These are phyloP conservation scores for Sebastes baramenuke DNA, from an alignment of 2,797 vertebrate genomes.

Conservation along the genomic window DNA sequence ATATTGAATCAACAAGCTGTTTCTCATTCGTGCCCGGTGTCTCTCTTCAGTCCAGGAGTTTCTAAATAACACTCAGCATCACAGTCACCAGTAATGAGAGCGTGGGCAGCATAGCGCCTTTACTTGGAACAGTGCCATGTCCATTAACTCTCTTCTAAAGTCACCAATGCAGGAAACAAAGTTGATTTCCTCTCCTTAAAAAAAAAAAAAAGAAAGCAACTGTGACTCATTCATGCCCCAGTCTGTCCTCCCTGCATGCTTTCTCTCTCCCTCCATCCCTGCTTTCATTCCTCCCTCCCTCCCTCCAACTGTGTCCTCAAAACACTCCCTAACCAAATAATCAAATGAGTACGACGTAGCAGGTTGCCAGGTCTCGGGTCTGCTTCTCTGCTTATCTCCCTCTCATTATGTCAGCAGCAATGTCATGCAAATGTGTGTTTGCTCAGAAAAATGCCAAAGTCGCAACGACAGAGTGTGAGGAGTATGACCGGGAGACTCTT, in stretches of 20 bases:
- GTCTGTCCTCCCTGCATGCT: not conserved
- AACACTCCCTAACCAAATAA: constrained; percentile 37
- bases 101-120: not conserved
- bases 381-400: constrained; percentile 33
- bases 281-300: not conserved
- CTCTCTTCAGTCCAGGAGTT: not conserved
- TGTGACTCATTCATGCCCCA: constrained; percentile 47
- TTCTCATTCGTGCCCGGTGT: not conserved
- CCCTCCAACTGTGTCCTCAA: constrained; percentile 6
- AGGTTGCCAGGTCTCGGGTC: constrained; percentile 33
- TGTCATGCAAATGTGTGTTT: constrained; percentile 34
- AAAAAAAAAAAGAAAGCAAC: not conserved
- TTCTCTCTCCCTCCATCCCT: not conserved
- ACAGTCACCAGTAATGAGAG: constrained; percentile 37
- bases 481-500: not conserved
- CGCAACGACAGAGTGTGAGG: not conserved
- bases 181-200: constrained; percentile 25
- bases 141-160: constrained; percentile 31
- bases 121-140: constrained; percentile 28
- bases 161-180: constrained; percentile 18
- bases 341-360: constrained; percentile 50
- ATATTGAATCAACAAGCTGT: not conserved
- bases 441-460: constrained; percentile 7
- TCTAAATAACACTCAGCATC: constrained; percentile 14
- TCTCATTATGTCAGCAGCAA: constrained; percentile 44